These are phyloP conservation scores for Leptoclinus maculatus DNA, from an alignment of 2,797 vertebrate genomes.

Conservation along the genomic window DNA sequence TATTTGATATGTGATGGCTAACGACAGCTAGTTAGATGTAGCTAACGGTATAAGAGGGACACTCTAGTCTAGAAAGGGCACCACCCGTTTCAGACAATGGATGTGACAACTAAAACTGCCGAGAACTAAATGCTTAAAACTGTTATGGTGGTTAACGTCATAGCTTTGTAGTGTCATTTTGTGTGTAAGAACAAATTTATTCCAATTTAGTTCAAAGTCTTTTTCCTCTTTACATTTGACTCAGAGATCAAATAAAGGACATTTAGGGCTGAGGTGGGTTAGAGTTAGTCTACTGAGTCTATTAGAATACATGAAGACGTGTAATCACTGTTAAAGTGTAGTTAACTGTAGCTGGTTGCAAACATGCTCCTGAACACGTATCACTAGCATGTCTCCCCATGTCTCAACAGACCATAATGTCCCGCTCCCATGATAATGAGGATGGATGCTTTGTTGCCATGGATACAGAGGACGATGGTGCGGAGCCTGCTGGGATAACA, in stretches of 20 bases:
- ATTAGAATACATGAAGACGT: neutral
- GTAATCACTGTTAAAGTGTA: neutral
- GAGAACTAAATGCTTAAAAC: neutral
- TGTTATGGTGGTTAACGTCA: neutral
- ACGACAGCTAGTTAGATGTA: slow-evolving; percentile 40
- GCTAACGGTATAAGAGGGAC: slow-evolving; percentile 32
- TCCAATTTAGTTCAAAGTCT: neutral
- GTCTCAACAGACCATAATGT: slow-evolving; percentile 87
- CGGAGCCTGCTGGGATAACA: slow-evolving; percentile 72
- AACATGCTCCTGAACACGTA: slow-evolving; percentile 1
- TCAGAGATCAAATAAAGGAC: neutral
- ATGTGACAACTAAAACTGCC: neutral
- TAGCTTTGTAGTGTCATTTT: slow-evolving; percentile 39
- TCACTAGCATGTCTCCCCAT: slow-evolving; percentile 40
- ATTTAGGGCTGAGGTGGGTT: neutral
- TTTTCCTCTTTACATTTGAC: neutral
- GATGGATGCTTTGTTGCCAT: slow-evolving; percentile 95
- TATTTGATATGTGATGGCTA: slow-evolving; percentile 43
- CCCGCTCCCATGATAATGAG: slow-evolving; percentile 91
- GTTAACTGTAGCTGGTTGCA: neutral
- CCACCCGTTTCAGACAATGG: slow-evolving; percentile 46
- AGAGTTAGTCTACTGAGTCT: neutral
- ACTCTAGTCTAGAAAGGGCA: slow-evolving; percentile 41
- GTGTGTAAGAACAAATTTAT: neutral
- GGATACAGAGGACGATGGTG: slow-evolving; percentile 89